A percentile compares a stretch with the other conserved stretches of the same genome.
Conservation (phyloP, 1,140 invertebrate genomes). For the Polypedilum pembai region DNA sequence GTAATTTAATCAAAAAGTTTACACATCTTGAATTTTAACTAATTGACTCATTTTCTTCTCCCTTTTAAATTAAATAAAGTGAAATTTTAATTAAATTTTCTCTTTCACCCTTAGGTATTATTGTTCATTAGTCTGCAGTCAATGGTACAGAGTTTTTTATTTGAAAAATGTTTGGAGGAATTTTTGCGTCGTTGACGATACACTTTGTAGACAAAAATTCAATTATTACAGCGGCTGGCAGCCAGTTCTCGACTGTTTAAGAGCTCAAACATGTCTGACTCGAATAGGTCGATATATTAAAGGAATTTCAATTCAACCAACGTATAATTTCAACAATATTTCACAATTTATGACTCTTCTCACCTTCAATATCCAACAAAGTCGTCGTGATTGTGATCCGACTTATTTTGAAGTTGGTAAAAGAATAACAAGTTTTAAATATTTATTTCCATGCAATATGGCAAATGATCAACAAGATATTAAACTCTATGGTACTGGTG, state of each 20-base stretch:
- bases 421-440: constrained; percentile 57
- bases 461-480: constrained; percentile 52
- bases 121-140: constrained; percentile 38
- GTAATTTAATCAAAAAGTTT: too few relatives aligned
- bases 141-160: constrained; percentile 67
- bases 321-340: constrained; percentile 73
- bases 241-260: constrained; percentile 66
- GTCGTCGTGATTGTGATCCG: constrained; percentile 34
- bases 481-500: constrained; percentile 68
- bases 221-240: constrained; percentile 81
- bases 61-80: too few relatives aligned
- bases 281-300: constrained; percentile 61
- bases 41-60: too few relatives aligned
- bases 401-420: constrained; percentile 47
- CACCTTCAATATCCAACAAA: constrained; percentile 32
- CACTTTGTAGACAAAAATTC: constrained; percentile 64
- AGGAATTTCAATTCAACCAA: constrained; percentile 61
- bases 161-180: constrained; percentile 65
- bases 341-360: constrained; percentile 75
- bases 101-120: too few relatives aligned
- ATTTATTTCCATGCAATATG: constrained; percentile 75
- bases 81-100: too few relatives aligned
- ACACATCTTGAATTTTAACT: too few relatives aligned
- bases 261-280: constrained; percentile 63
- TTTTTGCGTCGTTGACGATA: constrained; percentile 64